Evolutionary conservation across 2,797 vertebrate genomes (phyloP), one percentile per base, ranked within the genome.

Genomic region (Choloepus didactylus): DNA sequence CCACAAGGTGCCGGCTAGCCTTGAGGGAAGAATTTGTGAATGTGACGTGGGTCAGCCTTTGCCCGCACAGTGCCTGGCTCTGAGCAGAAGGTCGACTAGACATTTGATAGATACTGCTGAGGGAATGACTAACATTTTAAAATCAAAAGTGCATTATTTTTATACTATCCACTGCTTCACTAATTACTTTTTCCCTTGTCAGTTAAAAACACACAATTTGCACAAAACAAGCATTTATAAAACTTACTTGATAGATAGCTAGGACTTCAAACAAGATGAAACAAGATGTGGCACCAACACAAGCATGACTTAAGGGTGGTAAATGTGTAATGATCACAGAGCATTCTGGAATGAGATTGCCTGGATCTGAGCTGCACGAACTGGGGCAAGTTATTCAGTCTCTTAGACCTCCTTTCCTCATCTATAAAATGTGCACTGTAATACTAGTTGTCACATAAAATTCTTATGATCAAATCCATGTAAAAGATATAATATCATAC

Each of bases 381-480:
- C 15, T 59, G 16, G 38, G 66, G 2, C 41, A 76, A 69, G 25
- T 60, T 87, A 54, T 82, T 79, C 84, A 92, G 80, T 81, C 31
- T 80, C 51, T 87, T 79, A 87, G 87, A 83, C 56, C 72, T n/a
- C 21, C 38, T 75, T 81, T 91, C 31, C 29, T 91, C n/a, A 29
- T 84, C 35, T 70, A 3, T 60, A 73, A 87, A 93, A n/a, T 70
- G 60, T 87, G 18, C 19, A 79, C 75, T 85, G 41, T 73, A 72
- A 67, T 64, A 49, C 51, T 6, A 80, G 51, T 15, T 23, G 18
- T 69, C 18, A 16, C n/a, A 31, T 44, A 76, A 18, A 16, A 46
- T 76, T 87, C 62, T 73, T 46, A 23, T 38, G 70, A 91, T n/a
- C 3, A 19, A 80, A 87, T 76, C 72, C 31, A 41, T 60, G 0